Percentiles rank a stretch among this genome's conserved stretches.
Evolutionary conservation across 2,113 vertebrate genomes (phyloP).

Genomic region (Empidonax traillii): DNA sequence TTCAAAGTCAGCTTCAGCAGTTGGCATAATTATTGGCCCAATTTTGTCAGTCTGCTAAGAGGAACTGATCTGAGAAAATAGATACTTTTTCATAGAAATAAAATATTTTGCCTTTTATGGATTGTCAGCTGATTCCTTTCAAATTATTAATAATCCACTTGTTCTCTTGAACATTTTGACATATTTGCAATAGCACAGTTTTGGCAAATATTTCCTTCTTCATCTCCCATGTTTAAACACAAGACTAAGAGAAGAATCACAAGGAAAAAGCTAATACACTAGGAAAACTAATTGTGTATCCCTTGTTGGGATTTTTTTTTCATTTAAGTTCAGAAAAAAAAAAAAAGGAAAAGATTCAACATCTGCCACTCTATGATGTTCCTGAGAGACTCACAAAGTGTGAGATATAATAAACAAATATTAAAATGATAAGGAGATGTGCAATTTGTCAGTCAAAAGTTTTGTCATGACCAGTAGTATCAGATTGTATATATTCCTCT

Average conservation of each 20-base stretch:
- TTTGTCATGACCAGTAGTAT: background rate
- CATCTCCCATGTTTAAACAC: background rate
- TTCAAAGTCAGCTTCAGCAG: constrained; percentile 7
- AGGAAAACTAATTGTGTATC: background rate
- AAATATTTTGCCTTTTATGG: background rate
- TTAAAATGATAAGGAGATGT: background rate
- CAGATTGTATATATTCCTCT: background rate
- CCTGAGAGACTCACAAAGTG: background rate
- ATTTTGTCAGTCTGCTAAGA: background rate
- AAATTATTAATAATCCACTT: background rate
- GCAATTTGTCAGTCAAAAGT: background rate
- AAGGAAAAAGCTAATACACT: background rate
- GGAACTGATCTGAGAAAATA: background rate
- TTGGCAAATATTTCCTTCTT: constrained; percentile 20
- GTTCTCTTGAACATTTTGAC: background rate
- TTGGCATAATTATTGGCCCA: background rate
- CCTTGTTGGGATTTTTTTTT: background rate
- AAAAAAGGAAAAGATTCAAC: background rate
- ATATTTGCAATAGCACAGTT: background rate
- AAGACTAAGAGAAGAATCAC: background rate
- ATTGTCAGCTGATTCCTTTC: background rate
- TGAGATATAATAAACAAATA: background rate
- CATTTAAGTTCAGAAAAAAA: background rate
- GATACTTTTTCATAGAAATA: background rate
- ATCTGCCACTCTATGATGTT: background rate